These are phyloP conservation scores for Meiosimyza decipiens DNA, from an alignment of 2,888 invertebrate genomes.

Conservation along the genomic window DNA sequence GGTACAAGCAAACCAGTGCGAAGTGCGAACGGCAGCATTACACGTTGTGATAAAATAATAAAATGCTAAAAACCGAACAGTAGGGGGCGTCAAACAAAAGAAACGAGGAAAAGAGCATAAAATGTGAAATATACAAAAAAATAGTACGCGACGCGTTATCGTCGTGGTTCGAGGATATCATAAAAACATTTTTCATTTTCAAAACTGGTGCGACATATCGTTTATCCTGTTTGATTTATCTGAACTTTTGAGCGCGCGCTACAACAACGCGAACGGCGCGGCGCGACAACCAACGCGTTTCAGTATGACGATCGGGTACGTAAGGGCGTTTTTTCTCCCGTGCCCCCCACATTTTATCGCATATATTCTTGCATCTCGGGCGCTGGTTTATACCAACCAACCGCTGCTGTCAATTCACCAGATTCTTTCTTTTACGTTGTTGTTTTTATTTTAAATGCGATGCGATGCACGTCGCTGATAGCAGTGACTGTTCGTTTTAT, in stretches of 20 bases:
- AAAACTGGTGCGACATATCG: constrained; percentile 60
- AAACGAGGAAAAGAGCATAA: not conserved
- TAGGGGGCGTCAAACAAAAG: not conserved
- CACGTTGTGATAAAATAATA: not conserved
- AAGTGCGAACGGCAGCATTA: not conserved
- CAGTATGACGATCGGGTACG: not conserved
- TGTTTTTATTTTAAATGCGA: constrained; percentile 27
- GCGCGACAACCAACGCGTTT: not conserved
- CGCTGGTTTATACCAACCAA: not conserved
- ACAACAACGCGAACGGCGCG: constrained; percentile 8
- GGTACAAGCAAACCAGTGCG: not conserved
- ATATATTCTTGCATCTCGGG: not conserved
- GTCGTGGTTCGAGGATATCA: constrained; percentile 48
- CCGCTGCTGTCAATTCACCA: not conserved
- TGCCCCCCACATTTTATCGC: not conserved
- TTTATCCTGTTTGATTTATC: constrained; percentile 61
- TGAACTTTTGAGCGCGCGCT: constrained; percentile 48
- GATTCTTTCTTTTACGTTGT: constrained; percentile 12
- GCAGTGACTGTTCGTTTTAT: not conserved
- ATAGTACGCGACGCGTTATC: not conserved
- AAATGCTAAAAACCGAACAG: not conserved
- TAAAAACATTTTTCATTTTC: constrained; percentile 60
- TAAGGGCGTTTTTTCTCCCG: not conserved
- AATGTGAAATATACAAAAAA: not conserved
- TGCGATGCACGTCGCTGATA: constrained; percentile 39